Percentiles rank a stretch among this genome's conserved stretches.
Evolutionary conservation across 2,888 invertebrate genomes (phyloP).

Genomic region (Dyspetes luteomarginatus): DNA sequence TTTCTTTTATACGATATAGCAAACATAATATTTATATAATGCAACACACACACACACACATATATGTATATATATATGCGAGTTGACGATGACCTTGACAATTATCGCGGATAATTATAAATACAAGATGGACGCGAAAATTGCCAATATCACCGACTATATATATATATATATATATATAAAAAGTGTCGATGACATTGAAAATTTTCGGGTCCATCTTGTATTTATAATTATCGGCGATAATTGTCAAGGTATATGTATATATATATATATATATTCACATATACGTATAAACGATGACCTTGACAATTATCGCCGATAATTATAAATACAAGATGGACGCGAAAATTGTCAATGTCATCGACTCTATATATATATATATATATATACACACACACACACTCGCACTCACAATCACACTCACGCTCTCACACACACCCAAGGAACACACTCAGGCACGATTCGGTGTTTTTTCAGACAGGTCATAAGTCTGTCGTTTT

Average conservation of each 20-base stretch:
- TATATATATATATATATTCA: background rate
- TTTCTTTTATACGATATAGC: constrained; percentile 20
- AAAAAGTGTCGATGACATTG: too few species aligned
- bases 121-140: constrained; percentile 49
- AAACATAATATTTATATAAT: constrained; percentile 33
- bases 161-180: constrained; percentile 12
- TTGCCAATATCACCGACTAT: constrained; percentile 27
- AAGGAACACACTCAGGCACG: constrained; percentile 61
- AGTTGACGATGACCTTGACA: constrained; percentile 23
- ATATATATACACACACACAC: constrained; percentile 2
- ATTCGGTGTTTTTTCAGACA: constrained; percentile 53
- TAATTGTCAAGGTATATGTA: too few species aligned
- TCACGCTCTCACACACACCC: constrained; percentile 14
- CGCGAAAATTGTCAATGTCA: constrained; percentile 34
- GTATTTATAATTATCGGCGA: too few species aligned
- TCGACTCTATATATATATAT: constrained; percentile 12
- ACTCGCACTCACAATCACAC: background rate
- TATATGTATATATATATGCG: background rate
- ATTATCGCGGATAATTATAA: constrained; percentile 57
- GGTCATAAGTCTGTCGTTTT: constrained; percentile 36
- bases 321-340: constrained; percentile 60
- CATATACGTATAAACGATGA: constrained; percentile 15
- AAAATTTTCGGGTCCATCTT: too few species aligned
- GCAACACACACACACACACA: background rate
- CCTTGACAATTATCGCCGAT: constrained; percentile 37